Base-by-base conservation (phyloP, 2,797 vertebrate species). In the Betta splendens region DNA sequence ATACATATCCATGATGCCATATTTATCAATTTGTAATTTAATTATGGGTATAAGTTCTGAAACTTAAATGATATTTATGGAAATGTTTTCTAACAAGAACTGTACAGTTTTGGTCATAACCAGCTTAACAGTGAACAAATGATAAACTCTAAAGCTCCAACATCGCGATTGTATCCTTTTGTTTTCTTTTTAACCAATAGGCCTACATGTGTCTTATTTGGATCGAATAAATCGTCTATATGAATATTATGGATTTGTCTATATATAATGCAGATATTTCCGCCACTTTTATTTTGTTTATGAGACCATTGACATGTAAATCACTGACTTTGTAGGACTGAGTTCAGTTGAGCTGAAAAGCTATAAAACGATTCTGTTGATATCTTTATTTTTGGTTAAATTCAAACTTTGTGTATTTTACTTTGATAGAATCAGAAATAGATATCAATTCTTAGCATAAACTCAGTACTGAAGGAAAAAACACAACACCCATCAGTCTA, bases 21-120 rank as follows among this genome's bases (percentile, higher is more conserved):
- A 99, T 99, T 99, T 99, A 99, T 98, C 96, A 80, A 92, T 97
- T 98, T 96, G 95, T 99, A 98, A 99, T 98, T 99, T 99, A 98
- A 98, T 96, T 95, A 94, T 96, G 93, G 94, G 94, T 93, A 94
- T 93, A 89, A 96, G 93, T 94, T 96, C 95, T 94, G 94, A 94
- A 94, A 93, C 94, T 92, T 94, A 96, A 97, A 98, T 94, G 94
- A 94, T 99, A 98, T 99, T 99, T 99, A 98, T 98, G 96, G 93
- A 93, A 94, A 94, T 93, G 92, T 95, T 95, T 94, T 94, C 92
- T 94, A 95, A 94, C 93, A 93, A 94, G 89, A 89, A 94, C 92
- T 98, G 97, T 98, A 98, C 94, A 98, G 95, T 92, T 96, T 97
- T 95, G 95, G 92, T 95, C 95, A 95, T 95, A 95, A 95, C 93